Conservation (phyloP, 2,888 invertebrate genomes). For the Heteropelma amictum region DNA sequence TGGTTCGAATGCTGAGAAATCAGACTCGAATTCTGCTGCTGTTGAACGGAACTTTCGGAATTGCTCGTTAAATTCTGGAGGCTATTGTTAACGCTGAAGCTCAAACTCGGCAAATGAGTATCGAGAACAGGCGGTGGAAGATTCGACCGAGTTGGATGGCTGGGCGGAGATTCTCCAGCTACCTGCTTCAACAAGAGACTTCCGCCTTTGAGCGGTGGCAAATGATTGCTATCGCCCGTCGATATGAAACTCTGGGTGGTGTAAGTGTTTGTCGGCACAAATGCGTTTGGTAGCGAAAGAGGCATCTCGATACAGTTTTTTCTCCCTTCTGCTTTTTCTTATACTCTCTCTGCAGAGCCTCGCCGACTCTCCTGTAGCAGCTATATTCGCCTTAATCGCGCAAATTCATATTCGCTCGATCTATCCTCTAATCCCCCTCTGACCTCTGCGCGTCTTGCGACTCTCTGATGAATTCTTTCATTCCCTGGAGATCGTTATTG, state of each 20-base stretch:
- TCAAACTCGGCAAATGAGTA: slow-evolving; percentile 66
- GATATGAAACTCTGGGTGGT: slow-evolving; percentile 75
- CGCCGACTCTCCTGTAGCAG: too few species aligned
- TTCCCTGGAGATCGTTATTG: neutral
- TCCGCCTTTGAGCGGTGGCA: slow-evolving; percentile 77
- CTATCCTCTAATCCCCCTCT: neutral
- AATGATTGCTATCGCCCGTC: slow-evolving; percentile 78
- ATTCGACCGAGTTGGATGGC: slow-evolving; percentile 61
- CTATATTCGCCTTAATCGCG: neutral
- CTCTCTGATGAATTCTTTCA: neutral
- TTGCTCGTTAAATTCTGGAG: slow-evolving; percentile 71
- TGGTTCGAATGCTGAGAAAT: slow-evolving; percentile 56
- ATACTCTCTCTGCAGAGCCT: too few species aligned
- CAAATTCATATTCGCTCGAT: neutral
- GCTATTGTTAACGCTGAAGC: slow-evolving; percentile 69
- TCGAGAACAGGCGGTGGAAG: slow-evolving; percentile 30
- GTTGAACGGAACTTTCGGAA: slow-evolving; percentile 61
- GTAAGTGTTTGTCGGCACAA: slow-evolving; percentile 71
- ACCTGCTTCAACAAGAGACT: slow-evolving; percentile 76
- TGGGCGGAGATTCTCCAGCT: slow-evolving; percentile 76
- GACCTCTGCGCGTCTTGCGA: neutral
- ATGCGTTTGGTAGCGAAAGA: slow-evolving; percentile 79
- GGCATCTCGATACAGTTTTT: slow-evolving; percentile 73
- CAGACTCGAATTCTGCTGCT: slow-evolving; percentile 62
- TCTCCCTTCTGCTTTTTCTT: neutral